Evolutionary conservation across 2,888 invertebrate genomes (phyloP), one percentile per base, ranked within the genome.

Genomic region (Chorisops tibialis): DNA sequence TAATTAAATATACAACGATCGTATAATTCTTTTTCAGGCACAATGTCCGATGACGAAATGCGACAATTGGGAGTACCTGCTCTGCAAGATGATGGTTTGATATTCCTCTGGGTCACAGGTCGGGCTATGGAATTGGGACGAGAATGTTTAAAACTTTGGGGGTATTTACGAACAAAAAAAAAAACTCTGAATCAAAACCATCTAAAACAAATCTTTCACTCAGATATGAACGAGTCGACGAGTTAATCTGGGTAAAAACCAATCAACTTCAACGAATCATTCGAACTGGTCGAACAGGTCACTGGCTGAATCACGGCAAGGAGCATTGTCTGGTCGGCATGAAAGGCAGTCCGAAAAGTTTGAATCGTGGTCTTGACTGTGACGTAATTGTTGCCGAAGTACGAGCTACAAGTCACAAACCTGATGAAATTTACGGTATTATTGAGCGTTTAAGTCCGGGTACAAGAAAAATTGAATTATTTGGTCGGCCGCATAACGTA

Each of bases 11-110:
- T n/a, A n/a, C n/a, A n/a, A n/a, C n/a, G 12, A n/a, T 18, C 5
- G 24, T 41, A n/a, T n/a, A n/a, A 14, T 11, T 35, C 2, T 1
- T n/a, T 3, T 19, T 43, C 21, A 71, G 72, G 76, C 1, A 98
- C 97, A 0, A 95, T 98, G 94, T 95, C 95, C 0, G 97, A 98
- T 74, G 96, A 97, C 75, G 97, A 98, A 81, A 98, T 98, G 97
- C 82, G 97, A 54, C 92, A 93, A 64, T 81, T 98, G 16, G 94
- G 95, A 2, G 93, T 98, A 59, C 96, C 96, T 0, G 89, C 91
- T 59, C 79, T 97, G 43, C 96, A 98, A 78, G 96, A 97, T 74
- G 94, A 95, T 72, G 98, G 98, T 0, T 85, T 96, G 6, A 90
- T 98, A 67, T 98, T 98, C 79, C 83, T 98, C 0, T 98, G 97